Evolutionary conservation across 2,113 vertebrate species (phyloP).

Genomic region (Nyctereutes procyonoides): DNA sequence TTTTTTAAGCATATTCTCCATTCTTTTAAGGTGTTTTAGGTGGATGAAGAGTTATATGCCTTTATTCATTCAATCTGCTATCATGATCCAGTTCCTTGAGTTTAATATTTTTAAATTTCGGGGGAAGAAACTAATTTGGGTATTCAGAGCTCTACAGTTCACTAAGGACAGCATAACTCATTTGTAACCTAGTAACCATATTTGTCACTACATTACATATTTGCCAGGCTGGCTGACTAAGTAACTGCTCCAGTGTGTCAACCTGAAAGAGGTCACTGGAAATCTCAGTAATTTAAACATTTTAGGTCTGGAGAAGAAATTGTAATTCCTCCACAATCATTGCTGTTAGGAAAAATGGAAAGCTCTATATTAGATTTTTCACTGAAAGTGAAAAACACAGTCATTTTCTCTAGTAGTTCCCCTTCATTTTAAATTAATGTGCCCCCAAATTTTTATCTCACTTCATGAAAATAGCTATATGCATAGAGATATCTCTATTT

Average conservation of each 20-base stretch:
- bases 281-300: constrained; percentile 41
- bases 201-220: constrained; percentile 60
- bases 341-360: background rate
- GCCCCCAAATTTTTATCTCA: background rate
- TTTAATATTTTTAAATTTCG: constrained; percentile 42
- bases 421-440: background rate
- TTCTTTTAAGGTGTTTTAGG: constrained; percentile 6
- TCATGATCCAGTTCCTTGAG: background rate
- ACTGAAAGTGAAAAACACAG: background rate
- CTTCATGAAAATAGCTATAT: background rate
- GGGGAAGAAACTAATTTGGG: constrained; percentile 41
- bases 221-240: background rate
- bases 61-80: background rate
- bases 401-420: background rate
- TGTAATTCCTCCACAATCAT: background rate
- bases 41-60: background rate
- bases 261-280: background rate
- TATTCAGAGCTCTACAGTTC: constrained; percentile 36
- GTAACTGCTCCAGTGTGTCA: background rate
- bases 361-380: background rate
- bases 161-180: constrained; percentile 42
- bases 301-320: background rate
- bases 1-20: background rate
- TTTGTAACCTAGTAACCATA: constrained; percentile 62
- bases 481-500: background rate